Evolutionary conservation across 2,888 invertebrate genomes (phyloP), one percentile per base, ranked within the genome.

Genomic region (Rhyacophila evoluta): DNA sequence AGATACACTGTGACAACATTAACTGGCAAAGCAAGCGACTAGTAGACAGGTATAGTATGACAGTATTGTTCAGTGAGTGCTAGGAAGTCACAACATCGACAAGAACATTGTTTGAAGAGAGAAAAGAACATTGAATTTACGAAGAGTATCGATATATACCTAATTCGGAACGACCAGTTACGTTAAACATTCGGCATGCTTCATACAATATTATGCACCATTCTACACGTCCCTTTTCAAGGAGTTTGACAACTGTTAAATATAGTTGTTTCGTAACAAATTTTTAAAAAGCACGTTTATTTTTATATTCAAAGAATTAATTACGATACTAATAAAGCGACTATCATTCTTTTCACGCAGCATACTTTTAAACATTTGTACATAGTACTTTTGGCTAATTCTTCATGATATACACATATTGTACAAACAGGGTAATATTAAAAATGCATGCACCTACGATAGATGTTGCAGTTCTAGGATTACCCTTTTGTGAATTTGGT

Each of bases 201-300:
- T 71, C 79, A 77, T 79, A 77, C 81, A 81, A 73, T 78, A 80
- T 76, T 38, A 81, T 82, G 82, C 82, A 82, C 82, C 82, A 82
- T 81, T 82, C 82, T 82, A 80, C 82, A 80, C 74, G 25, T 77
- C 72, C 25, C 67, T 38, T 55, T 19, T 55, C 8, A 25, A 10
- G 55, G 8, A 55, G 8, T 27, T 38, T 11, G n/a, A 11, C 37
- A 37, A 72, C 37, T 72, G 12, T n/a, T 15, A 36, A 72, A 41
- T 41, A 6, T 15, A 36, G 72, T 33, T 5, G 72, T 72, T 33
- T 29, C 15, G 11, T 6, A 28, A 69, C 69, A 69, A 69, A 70
- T 33, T 12, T 15, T 70, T 15, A 70, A 70, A 70, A 70, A 70
- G 70, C 55, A 33, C 29, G 29, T 6, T 33, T 6, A 33, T 2